These are phyloP conservation scores for Brachypteracias leptosomus DNA, from an alignment of 2,113 vertebrate genomes.

Conservation along the genomic window DNA sequence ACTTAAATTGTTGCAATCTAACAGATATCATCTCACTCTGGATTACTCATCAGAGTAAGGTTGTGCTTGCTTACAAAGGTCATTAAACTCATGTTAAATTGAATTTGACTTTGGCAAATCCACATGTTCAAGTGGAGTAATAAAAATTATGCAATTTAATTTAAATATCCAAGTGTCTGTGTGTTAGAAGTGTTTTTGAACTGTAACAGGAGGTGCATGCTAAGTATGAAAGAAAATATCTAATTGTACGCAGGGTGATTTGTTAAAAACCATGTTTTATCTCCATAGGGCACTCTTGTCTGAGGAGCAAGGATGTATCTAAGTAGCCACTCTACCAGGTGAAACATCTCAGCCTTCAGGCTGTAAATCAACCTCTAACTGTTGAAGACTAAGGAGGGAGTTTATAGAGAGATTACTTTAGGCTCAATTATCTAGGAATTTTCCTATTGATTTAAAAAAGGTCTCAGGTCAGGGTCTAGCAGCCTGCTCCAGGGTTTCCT, in stretches of 20 bases:
- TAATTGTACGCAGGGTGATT: not conserved
- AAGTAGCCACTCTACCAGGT: not conserved
- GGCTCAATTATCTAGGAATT: not conserved
- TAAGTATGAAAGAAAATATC: not conserved
- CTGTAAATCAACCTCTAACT: not conserved
- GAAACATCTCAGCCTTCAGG: not conserved
- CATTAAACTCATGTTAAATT: not conserved
- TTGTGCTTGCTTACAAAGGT: not conserved
- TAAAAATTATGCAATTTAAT: not conserved
- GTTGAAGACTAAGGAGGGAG: not conserved
- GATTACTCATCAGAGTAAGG: not conserved
- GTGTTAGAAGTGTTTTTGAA: not conserved
- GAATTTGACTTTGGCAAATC: not conserved
- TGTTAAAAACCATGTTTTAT: accelerated
- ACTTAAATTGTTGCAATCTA: not conserved
- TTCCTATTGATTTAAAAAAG: not conserved
- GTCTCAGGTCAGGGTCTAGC: not conserved
- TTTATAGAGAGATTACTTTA: not conserved
- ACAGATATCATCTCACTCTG: not conserved
- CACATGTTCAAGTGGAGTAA: not conserved
- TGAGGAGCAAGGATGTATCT: not conserved
- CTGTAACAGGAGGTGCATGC: not conserved
- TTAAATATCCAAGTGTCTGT: not conserved
- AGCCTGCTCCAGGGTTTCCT: constrained; percentile 13
- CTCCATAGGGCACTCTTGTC: not conserved